Evolutionary conservation across 2,113 vertebrate species (phyloP), one percentile per base, ranked within the genome.

Genomic region (Syngnathoides biaculeatus): DNA sequence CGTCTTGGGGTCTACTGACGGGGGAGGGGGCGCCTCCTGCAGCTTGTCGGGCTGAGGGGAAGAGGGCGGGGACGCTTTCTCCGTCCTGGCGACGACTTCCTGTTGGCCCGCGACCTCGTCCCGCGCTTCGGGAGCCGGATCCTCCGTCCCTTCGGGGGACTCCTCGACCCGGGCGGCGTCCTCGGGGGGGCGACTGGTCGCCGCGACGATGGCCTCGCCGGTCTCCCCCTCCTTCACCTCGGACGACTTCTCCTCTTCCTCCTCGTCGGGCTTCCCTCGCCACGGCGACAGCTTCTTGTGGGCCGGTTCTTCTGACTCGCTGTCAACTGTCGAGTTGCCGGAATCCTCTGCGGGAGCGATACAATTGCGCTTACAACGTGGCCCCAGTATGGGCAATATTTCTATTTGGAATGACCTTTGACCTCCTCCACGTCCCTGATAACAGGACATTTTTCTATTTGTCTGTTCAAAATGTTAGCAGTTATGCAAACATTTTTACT

Each of bases 271-370:
- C 79, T 89, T 88, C 72, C 91, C 92, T 83, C 90, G 92, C 89
- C 92, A 94, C 2, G 88, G 77, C 0, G 63, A 73, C 4, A 75
- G 82, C 75, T 88, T 94, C 80, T 94, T 94, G 86, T 87, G 86
- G 2, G 83, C 80, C 0, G 78, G 84, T 64, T 90, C 91, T 26
- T 91, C 92, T 2, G 87, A 86, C 59, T 91, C 91, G 58, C 86
- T 89, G 77, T 89, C 84, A 20, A 94, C 92, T 38, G 94, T 96
- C 0, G 94, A 90, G 77, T 90, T 91, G 68, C 81, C 89, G 57
- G 90, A 92, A 66, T 89, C 91, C 69, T 89, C 83, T 88, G 85
- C 67, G 24, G 58, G n/a, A n/a, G 13, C 72, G 12, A 35, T 35
- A 35, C 30, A 35, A 35, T 35, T 35, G 30, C 30, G 30, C 4